phyloP scores from a whole-genome alignment of 2,888 invertebrate genomes.

The Drosophila cognata region DNA sequence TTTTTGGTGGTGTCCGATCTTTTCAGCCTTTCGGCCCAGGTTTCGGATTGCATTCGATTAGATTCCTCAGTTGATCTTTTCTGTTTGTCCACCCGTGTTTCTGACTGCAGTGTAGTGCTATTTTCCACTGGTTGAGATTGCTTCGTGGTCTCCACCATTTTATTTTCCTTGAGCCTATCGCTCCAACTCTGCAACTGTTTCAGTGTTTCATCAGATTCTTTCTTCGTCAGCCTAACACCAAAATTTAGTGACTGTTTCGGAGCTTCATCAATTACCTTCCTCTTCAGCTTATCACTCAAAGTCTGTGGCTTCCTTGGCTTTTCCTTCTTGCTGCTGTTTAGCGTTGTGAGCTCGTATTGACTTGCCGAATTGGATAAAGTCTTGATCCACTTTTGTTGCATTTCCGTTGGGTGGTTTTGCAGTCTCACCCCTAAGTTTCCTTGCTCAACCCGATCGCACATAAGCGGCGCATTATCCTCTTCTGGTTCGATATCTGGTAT shows the following conservation, averaged over 20 bases:
- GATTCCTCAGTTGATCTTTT: neutral
- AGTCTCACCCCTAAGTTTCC: constrained; percentile 3
- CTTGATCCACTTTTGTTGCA: constrained; percentile 21
- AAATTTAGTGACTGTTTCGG: constrained; percentile 3
- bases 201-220: neutral
- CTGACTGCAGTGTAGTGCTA: neutral
- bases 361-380: neutral
- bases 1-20: neutral
- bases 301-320: neutral
- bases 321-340: neutral
- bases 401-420: neutral
- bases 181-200: neutral
- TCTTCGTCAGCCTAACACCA: constrained; percentile 3
- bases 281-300: neutral
- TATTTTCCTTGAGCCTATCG: neutral
- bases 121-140: neutral
- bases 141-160: neutral
- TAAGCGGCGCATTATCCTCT: neutral
- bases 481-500: constrained; percentile 51
- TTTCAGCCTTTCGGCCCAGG: neutral
- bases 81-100: neutral
- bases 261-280: neutral
- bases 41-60: neutral
- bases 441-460: neutral
- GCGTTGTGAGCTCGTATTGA: neutral